Evolutionary conservation across 35 echinoderm and acorn worm genomes (phyloP).

Genomic region (Nesometra sesokonis): DNA sequence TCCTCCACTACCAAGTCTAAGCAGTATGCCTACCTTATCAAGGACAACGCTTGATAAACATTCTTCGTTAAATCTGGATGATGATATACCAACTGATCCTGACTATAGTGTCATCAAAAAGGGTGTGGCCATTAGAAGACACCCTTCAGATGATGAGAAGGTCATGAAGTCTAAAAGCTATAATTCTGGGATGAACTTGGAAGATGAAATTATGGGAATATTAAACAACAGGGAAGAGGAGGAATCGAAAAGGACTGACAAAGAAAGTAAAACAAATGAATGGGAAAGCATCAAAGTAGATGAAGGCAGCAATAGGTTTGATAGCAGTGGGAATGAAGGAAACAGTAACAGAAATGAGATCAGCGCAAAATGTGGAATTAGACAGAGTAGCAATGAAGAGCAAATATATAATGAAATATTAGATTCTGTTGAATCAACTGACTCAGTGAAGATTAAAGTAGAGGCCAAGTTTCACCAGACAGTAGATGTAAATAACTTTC

Average conservation of each 20-base stretch:
- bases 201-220: background rate
- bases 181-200: background rate
- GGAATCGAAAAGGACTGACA: background rate
- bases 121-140: background rate
- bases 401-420: too few species aligned
- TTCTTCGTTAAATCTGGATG: background rate
- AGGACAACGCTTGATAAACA: background rate
- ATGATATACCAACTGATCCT: background rate
- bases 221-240: background rate
- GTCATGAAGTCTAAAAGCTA: background rate
- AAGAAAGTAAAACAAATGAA: background rate
- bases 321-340: too few species aligned
- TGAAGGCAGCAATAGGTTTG: too few species aligned
- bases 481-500: too few species aligned
- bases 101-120: background rate
- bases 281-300: too few species aligned
- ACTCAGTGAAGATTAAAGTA: too few species aligned
- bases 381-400: too few species aligned
- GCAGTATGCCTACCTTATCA: background rate
- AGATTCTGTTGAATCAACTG: too few species aligned
- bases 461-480: too few species aligned
- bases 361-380: too few species aligned
- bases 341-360: too few species aligned
- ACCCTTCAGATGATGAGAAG: background rate
- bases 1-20: background rate